Evolutionary conservation across 2,113 vertebrate species (phyloP), one percentile per base, ranked within the genome.

Genomic region (Madoqua kirkii): DNA sequence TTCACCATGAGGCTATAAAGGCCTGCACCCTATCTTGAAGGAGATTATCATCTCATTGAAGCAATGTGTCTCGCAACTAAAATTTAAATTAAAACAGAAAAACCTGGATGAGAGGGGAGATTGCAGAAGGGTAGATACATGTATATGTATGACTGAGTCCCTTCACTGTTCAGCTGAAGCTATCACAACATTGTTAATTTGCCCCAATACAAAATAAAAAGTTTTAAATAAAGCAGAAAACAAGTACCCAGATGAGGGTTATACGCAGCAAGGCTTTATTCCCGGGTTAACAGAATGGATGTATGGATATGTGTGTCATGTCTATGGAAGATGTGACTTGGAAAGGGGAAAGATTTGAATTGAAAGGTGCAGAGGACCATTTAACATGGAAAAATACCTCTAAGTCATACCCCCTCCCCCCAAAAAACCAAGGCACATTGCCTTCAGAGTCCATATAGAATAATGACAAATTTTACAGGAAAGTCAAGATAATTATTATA

Each of bases 401-500:
- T 29, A 50, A 55, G 64, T 89, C 31, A n/a, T 45, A n/a, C 5
- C 50, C 54, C 17, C n/a, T n/a, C 52, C 54, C 17, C 52, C 15
- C 16, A 36, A 12, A 78, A 78, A 67, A 14, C 33, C 16, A 87
- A 89, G 10, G 43, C n/a, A n/a, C 4, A 4, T 91, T 67, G 19
- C 48, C 43, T 67, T 84, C 54, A 52, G 81, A 59, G 25, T 91
- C 25, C 21, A 60, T 64, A 87, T 17, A 64, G 31, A 87, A 86
- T 81, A 78, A 25, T 88, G n/a, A 84, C 15, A 93, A 54, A 84
- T 60, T 87, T 91, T 91, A 54, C 21, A 27, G 62, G 78, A 89
- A 93, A 93, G 50, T 87, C 43, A 88, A 76, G n/a, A 25, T 96
- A 57, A 93, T 40, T 96, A 45, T 89, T 91, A 78, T 40, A 67